Evolutionary conservation across 2,113 vertebrate genomes (phyloP).

Genomic region (Leptocoma aspasia): DNA sequence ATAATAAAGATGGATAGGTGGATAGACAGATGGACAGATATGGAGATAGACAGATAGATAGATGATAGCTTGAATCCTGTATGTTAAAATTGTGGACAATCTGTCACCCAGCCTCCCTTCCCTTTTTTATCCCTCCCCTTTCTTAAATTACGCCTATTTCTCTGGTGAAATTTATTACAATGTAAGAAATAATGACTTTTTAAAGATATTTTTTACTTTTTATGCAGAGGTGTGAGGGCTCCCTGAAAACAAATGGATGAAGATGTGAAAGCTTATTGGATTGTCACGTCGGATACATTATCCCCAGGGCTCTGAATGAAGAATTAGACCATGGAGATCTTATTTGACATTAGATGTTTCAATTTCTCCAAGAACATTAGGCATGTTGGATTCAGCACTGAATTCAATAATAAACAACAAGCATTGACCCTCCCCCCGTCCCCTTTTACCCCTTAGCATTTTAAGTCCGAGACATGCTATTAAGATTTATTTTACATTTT

Average conservation of each 20-base stretch:
- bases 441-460: constrained; percentile 36
- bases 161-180: constrained; percentile 27
- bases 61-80: background rate
- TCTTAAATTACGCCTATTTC: background rate
- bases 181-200: constrained; percentile 24
- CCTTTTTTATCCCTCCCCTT: background rate
- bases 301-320: constrained; percentile 59
- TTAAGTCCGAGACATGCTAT: constrained; percentile 47
- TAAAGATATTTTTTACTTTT: constrained; percentile 58
- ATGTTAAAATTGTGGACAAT: constrained; percentile 12
- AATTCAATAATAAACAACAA: constrained; percentile 36
- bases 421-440: background rate
- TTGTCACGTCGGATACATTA: constrained; percentile 54
- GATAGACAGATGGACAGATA: background rate
- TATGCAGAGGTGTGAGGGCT: constrained; percentile 44
- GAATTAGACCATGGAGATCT: constrained; percentile 65
- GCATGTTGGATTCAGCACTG: constrained; percentile 23
- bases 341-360: constrained; percentile 72
- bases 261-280: constrained; percentile 58
- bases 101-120: background rate
- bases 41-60: constrained; percentile 6
- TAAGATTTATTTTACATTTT: constrained; percentile 71
- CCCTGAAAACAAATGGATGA: constrained; percentile 41
- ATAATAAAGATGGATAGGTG: constrained; percentile 12
- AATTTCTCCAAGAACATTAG: constrained; percentile 60